Evolutionary conservation across 2,113 vertebrate species (phyloP).

Genomic region (Menura novaehollandiae): DNA sequence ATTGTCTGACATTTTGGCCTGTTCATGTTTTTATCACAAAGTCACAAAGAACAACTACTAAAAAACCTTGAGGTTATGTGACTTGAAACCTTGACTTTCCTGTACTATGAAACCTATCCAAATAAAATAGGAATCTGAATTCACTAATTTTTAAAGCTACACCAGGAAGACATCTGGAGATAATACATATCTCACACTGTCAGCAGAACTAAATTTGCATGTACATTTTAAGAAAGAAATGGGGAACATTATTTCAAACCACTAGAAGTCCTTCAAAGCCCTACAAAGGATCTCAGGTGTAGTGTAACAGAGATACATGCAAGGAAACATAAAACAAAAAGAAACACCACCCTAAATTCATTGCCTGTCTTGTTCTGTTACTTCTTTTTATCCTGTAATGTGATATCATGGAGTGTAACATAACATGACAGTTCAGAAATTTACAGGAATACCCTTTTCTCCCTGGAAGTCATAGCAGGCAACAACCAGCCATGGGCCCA

Average conservation of each 20-base stretch:
- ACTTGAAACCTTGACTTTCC: neutral
- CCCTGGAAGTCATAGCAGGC: neutral
- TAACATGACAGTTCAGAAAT: slow-evolving; percentile 27
- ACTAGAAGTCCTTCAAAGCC: neutral
- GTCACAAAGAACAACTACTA: neutral
- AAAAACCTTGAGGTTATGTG: neutral
- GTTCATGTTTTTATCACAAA: slow-evolving; percentile 1
- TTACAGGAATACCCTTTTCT: slow-evolving; percentile 16
- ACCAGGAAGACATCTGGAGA: neutral
- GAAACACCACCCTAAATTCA: neutral
- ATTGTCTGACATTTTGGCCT: slow-evolving; percentile 35
- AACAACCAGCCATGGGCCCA: neutral
- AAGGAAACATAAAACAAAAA: neutral
- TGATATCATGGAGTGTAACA: slow-evolving; percentile 13
- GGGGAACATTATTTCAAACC: neutral
- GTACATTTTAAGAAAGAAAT: neutral
- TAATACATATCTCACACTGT: neutral
- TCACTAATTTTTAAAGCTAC: neutral
- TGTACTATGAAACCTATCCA: neutral
- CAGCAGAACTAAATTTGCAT: neutral
- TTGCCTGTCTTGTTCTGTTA: slow-evolving; percentile 29
- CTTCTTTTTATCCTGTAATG: slow-evolving; percentile 21
- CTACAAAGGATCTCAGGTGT: neutral
- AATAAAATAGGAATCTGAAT: neutral
- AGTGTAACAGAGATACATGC: neutral